Conservation (phyloP, 2,888 invertebrate species). For the Rotaria magnacalcarata region DNA sequence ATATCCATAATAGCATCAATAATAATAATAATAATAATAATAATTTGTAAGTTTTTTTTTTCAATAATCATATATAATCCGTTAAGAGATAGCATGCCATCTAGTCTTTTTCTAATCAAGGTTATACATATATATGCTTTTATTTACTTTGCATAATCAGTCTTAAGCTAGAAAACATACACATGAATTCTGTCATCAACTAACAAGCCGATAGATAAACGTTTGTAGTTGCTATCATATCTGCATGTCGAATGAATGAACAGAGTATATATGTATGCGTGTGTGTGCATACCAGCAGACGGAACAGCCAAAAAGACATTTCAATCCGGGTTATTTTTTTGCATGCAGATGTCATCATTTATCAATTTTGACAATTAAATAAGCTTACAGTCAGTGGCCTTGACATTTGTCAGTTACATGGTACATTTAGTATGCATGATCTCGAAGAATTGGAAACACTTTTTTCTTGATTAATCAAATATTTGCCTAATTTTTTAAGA, state of each 20-base stretch:
- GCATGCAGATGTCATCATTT: not conserved
- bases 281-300: not conserved
- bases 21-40: not conserved
- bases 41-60: not conserved
- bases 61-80: not conserved
- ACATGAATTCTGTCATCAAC: slow-evolving; percentile 11
- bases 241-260: not conserved
- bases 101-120: not conserved
- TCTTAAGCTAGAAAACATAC: not conserved
- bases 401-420: not conserved
- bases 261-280: not conserved
- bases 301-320: not conserved
- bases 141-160: slow-evolving; percentile 3
- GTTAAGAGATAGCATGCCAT: not conserved
- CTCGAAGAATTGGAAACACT: not conserved
- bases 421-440: not conserved
- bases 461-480: not conserved
- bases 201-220: not conserved
- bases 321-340: not conserved
- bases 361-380: not conserved
- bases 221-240: not conserved
- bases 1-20: not conserved
- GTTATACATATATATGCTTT: not conserved
- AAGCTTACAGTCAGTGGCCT: not conserved
- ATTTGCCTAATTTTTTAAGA: not conserved